Percentiles rank a stretch among this genome's conserved stretches.
These are phyloP conservation scores for Alosa alosa DNA, from an alignment of 2,113 vertebrate genomes.

Conservation along the genomic window DNA sequence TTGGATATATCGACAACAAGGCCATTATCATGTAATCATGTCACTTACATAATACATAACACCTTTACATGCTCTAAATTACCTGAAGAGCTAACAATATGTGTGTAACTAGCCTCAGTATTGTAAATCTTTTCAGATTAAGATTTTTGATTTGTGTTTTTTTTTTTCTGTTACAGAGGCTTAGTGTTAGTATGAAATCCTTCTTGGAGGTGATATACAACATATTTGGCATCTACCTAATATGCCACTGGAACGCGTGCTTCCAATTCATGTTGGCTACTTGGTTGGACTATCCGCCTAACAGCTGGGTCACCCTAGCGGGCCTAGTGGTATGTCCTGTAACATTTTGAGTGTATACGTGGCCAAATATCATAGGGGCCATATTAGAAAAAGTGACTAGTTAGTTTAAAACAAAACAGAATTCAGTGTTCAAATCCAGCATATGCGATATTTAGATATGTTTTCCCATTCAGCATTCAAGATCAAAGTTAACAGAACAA, in stretches of 20 bases:
- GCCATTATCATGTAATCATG: too few species aligned
- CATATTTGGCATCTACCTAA: slow-evolving; percentile 23
- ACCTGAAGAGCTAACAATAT: too few species aligned
- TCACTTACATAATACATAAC: too few species aligned
- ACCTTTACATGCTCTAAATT: too few species aligned
- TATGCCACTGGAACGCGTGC: slow-evolving; percentile 37
- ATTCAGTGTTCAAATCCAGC: neutral
- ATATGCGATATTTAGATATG: neutral
- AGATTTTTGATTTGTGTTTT: neutral
- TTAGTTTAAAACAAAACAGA: neutral
- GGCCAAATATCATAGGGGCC: neutral
- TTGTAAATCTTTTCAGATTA: neutral
- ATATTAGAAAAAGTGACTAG: neutral
- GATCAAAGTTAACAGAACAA: too few species aligned
- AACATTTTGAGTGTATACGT: neutral
- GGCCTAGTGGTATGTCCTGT: slow-evolving; percentile 24
- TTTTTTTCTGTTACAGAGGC: slow-evolving; percentile 11
- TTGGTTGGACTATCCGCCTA: slow-evolving; percentile 32
- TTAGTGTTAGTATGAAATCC: slow-evolving; percentile 8
- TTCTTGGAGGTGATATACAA: neutral
- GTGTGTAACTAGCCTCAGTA: neutral
- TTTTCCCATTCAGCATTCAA: too few species aligned
- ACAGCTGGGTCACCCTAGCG: slow-evolving; percentile 18
- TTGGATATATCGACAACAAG: too few species aligned
- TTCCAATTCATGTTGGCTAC: slow-evolving; percentile 30